These are phyloP conservation scores for Pterocles orientalis DNA, from an alignment of 2,113 vertebrate genomes.

Conservation along the genomic window DNA sequence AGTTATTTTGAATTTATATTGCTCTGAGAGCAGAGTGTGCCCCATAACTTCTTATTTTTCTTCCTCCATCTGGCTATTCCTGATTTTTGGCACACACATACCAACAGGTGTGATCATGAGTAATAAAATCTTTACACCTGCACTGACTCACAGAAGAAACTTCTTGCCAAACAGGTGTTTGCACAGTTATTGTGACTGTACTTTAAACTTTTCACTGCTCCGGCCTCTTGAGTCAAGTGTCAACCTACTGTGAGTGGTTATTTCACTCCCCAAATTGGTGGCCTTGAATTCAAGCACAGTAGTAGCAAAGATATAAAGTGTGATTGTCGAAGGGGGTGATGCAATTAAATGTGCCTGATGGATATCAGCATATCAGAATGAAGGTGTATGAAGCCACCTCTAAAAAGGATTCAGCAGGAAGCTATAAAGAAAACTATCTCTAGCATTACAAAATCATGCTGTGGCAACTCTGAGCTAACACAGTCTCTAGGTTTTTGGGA, in stretches of 20 bases:
- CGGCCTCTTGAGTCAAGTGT: constrained; percentile 9
- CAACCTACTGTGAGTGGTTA: not conserved
- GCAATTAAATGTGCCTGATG: not conserved
- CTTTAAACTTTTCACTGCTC: constrained; percentile 29
- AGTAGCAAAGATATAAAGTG: constrained; percentile 18
- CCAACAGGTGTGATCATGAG: constrained; percentile 44
- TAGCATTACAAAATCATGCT: not conserved
- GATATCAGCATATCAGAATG: not conserved
- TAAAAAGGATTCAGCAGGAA: not conserved
- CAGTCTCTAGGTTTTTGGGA: not conserved
- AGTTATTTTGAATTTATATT: not conserved
- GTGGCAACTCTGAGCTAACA: not conserved
- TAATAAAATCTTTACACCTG: constrained; percentile 68
- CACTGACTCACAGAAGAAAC: constrained; percentile 41
- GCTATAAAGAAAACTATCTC: not conserved
- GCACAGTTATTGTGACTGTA: constrained; percentile 16
- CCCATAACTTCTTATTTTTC: not conserved
- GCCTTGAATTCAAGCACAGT: constrained; percentile 1
- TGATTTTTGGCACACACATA: constrained; percentile 33
- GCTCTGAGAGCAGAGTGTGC: not conserved
- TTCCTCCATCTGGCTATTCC: not conserved
- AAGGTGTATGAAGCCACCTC: not conserved
- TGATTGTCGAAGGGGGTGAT: not conserved
- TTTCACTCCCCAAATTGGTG: constrained; percentile 16
- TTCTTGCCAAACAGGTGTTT: constrained; percentile 64